These are phyloP conservation scores for Volucella zonaria DNA, from an alignment of 2,888 invertebrate genomes.

Conservation along the genomic window DNA sequence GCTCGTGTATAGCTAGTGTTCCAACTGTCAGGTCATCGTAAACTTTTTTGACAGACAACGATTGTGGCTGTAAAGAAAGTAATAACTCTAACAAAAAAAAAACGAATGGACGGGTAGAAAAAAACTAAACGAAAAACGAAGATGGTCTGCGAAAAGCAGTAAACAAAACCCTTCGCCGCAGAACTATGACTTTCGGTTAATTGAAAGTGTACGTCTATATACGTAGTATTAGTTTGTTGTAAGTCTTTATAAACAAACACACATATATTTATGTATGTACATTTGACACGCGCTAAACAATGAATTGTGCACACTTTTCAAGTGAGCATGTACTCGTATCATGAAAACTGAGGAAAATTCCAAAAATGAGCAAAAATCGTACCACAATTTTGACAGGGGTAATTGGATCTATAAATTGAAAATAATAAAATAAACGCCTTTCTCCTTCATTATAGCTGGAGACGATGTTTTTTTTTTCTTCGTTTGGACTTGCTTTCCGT, in stretches of 20 bases:
- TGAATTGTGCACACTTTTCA: neutral
- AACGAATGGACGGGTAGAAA: neutral
- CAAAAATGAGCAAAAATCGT: slow-evolving; percentile 25
- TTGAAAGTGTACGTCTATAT: slow-evolving; percentile 25
- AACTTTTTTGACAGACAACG: slow-evolving; percentile 50
- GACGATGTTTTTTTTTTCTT: neutral
- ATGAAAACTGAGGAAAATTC: neutral
- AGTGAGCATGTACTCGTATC: neutral
- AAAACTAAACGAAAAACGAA: slow-evolving; percentile 6
- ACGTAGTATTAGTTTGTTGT: too few relatives aligned
- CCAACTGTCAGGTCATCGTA: slow-evolving; percentile 53
- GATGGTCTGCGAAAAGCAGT: slow-evolving; percentile 51
- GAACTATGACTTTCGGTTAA: slow-evolving; percentile 45
- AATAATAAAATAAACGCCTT: slow-evolving; percentile 54
- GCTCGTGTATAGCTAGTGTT: slow-evolving; percentile 14
- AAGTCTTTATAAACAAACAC: too few relatives aligned
- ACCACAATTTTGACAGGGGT: slow-evolving; percentile 18
- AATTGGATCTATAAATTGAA: slow-evolving; percentile 53
- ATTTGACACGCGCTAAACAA: slow-evolving; percentile 53
- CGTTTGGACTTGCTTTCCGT: slow-evolving; percentile 6
- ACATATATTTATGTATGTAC: neutral
- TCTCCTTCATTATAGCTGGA: slow-evolving; percentile 25
- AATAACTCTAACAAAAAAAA: slow-evolving; percentile 34
- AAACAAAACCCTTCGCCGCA: slow-evolving; percentile 27
- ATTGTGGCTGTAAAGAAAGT: slow-evolving; percentile 54